Evolutionary conservation across 1,140 invertebrate species (phyloP), one percentile per base, ranked within the genome.

Genomic region (Dryas iulia): DNA sequence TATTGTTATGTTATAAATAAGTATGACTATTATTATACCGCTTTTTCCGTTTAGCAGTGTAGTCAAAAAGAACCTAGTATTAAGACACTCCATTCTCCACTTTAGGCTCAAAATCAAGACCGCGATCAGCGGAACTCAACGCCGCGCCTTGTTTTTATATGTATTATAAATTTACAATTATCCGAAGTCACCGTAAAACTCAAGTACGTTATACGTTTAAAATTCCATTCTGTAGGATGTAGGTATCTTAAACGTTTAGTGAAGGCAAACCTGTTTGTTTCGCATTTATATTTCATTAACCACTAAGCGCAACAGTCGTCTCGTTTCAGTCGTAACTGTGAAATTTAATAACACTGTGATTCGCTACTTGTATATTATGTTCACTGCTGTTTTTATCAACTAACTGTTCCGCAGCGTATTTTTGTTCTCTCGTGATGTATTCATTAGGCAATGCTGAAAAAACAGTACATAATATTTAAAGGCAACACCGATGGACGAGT

Each of bases 381-480:
- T 24, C 21, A 18, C 52, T 23, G 52, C 18, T n/a, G n/a, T 25
- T 58, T 68, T 35, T 26, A 25, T 33, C 53, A 62, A 58, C 57
- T 63, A 63, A 31, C 53, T 61, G n/a, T 39, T 62, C 18, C 30
- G 54, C n/a, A n/a, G 6, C 18, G 11, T 56, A 62, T 62, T 68
- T 68, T 28, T 30, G 23, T 58, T 47, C 39, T 11, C 25, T 62
- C 61, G 59, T 68, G 66, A 18, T 11, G 28, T 53, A 53, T 63
- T 71, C 64, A 66, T 62, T 71, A 66, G 63, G 59, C 66, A 58
- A 73, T 70, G 73, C 74, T 76, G 74, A 57, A 69, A 69, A 69
- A 58, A 69, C 53, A 62, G 53, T 62, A 61, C 66, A 69, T 57
- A 61, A 28, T 66, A 61, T 69, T 62, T 56, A 62, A 58, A 58